A percentile compares a stretch with the other conserved stretches of the same genome.
phyloP scores from a whole-genome alignment of 2,113 vertebrate species.

The Pionites leucogaster region DNA sequence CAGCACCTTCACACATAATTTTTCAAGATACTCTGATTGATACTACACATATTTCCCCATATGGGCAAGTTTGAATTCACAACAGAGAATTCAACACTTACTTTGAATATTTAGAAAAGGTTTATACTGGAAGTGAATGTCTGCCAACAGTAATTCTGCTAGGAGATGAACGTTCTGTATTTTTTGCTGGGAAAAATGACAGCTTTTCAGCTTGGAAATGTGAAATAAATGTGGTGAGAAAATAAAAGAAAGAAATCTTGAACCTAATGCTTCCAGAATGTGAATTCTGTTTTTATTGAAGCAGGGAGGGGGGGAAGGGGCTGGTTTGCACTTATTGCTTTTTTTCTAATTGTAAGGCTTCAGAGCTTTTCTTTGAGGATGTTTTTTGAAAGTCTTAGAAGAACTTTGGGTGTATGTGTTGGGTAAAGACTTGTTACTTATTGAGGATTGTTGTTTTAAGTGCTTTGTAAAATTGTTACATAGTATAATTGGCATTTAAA shows the following conservation, averaged over 20 bases:
- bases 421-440: background rate
- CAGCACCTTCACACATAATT: slow-evolving; percentile 60
- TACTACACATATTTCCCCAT: slow-evolving; percentile 51
- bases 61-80: slow-evolving; percentile 58
- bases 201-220: slow-evolving; percentile 39
- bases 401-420: background rate
- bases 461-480: background rate
- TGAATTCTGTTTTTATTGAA: background rate
- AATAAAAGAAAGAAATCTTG: slow-evolving; percentile 11
- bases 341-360: background rate
- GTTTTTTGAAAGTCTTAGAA: background rate
- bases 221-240: slow-evolving; percentile 16
- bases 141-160: slow-evolving; percentile 53
- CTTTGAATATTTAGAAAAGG: slow-evolving; percentile 53
- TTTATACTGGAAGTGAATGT: slow-evolving; percentile 38
- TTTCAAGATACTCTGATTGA: slow-evolving; percentile 59
- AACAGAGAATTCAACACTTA: slow-evolving; percentile 48
- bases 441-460: background rate
- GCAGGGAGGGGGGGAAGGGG: background rate
- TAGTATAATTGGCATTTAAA: background rate
- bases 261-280: background rate
- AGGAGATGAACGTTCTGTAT: background rate
- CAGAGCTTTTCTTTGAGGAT: background rate
- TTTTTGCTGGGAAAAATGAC: slow-evolving; percentile 3
- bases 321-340: background rate